A percentile compares a stretch with the other conserved stretches of the same genome.
Evolutionary conservation across 2,888 invertebrate genomes (phyloP).

Genomic region (Steromphala cineraria): DNA sequence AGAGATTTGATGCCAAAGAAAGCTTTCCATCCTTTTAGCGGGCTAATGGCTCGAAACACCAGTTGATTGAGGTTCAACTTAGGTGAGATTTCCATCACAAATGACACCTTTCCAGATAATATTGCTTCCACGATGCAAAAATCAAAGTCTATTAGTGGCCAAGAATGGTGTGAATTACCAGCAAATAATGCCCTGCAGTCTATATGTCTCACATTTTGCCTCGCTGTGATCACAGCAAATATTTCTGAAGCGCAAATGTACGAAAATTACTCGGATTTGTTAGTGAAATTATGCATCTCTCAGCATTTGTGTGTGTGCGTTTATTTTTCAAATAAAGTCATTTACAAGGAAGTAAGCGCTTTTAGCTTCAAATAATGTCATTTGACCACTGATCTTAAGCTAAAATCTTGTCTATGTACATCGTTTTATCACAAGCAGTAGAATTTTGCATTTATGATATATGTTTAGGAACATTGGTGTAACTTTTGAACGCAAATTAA

Average conservation of each 20-base stretch:
- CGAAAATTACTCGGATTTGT: neutral
- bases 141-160: neutral
- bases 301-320: neutral
- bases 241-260: neutral
- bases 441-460: too few relatives aligned
- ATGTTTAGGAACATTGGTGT: too few relatives aligned
- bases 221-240: neutral
- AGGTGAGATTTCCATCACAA: slow-evolving; percentile 11
- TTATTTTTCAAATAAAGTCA: too few relatives aligned
- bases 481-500: too few relatives aligned
- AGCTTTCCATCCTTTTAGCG: slow-evolving; percentile 1
- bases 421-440: too few relatives aligned
- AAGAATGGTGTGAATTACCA: too few relatives aligned
- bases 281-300: neutral
- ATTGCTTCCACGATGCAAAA: neutral
- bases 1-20: neutral
- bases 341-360: too few relatives aligned
- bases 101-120: slow-evolving; percentile 6
- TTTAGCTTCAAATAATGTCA: too few relatives aligned
- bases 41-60: neutral
- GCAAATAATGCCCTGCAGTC: too few relatives aligned
- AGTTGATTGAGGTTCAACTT: slow-evolving; percentile 1
- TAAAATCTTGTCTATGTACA: too few relatives aligned
- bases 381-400: too few relatives aligned
- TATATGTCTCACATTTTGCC: too few relatives aligned